These are phyloP conservation scores for Nesidiocoris tenuis DNA, from an alignment of 2,888 invertebrate species.

Conservation along the genomic window DNA sequence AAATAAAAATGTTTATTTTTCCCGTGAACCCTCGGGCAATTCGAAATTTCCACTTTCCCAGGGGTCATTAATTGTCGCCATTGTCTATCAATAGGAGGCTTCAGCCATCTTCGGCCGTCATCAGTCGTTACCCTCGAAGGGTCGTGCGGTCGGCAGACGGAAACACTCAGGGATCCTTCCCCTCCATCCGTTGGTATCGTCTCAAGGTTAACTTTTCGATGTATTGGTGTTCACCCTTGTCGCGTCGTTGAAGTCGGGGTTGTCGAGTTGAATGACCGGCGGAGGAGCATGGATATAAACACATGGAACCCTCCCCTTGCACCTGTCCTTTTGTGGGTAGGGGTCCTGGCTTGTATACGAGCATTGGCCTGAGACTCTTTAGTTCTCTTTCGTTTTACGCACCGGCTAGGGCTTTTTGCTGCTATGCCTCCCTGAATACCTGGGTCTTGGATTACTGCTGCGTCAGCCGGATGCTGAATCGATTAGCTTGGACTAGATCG, in stretches of 20 bases:
- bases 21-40: too few relatives aligned
- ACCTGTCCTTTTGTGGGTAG: not conserved
- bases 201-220: not conserved
- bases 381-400: not conserved
- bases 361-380: not conserved
- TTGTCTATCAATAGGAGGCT: too few relatives aligned
- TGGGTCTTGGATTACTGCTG: not conserved
- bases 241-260: not conserved
- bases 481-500: too few relatives aligned
- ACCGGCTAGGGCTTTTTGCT: not conserved
- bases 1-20: too few relatives aligned
- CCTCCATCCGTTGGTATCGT: not conserved
- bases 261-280: not conserved
- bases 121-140: not conserved
- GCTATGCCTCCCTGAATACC: not conserved
- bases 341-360: not conserved
- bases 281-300: not conserved
- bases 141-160: not conserved
- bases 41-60: too few relatives aligned
- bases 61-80: too few relatives aligned
- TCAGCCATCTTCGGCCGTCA: not conserved
- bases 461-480: not conserved
- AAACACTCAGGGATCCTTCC: not conserved
- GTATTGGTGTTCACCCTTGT: not conserved
- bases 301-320: not conserved